Evolutionary conservation across 53 echinoderm and acorn worm genomes (phyloP).

Genomic region (Apostichopus leukothele): DNA sequence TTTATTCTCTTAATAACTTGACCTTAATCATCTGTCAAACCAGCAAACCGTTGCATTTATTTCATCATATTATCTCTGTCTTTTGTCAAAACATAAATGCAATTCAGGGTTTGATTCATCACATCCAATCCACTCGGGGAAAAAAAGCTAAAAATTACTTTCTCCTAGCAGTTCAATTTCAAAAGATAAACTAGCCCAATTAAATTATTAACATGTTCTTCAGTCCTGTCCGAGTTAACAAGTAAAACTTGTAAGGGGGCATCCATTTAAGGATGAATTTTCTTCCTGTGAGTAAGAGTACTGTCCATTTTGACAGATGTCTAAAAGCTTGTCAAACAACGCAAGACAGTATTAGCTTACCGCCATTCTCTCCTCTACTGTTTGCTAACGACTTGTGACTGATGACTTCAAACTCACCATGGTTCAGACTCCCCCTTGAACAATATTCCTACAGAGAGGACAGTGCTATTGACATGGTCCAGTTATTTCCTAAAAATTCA

Average conservation of each 20-base stretch:
- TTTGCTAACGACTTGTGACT: constrained; percentile 36
- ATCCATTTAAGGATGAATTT: neutral
- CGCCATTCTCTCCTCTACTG: neutral
- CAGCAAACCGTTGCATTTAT: too few relatives aligned
- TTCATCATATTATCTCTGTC: too few relatives aligned
- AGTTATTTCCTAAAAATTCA: constrained; percentile 30
- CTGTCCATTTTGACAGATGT: constrained; percentile 45
- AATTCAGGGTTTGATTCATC: too few relatives aligned
- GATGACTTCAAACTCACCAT: constrained; percentile 5
- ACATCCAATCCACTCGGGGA: too few relatives aligned
- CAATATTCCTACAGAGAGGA: neutral
- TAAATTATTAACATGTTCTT: neutral
- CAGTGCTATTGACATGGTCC: constrained; percentile 27
- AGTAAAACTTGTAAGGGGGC: neutral
- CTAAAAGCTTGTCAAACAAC: constrained; percentile 42
- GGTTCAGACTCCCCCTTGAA: constrained; percentile 10
- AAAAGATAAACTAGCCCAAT: neutral
- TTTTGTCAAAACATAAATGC: too few relatives aligned
- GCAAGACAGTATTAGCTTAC: constrained; percentile 12
- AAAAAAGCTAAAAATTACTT: too few relatives aligned
- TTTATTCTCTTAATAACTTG: too few relatives aligned
- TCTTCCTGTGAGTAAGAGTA: constrained; percentile 14
- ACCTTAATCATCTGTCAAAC: too few relatives aligned
- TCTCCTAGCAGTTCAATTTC: too few relatives aligned
- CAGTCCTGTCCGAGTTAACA: neutral